Evolutionary conservation across 64 coral and sea anemone species (phyloP).

Genomic region (Trachythela sp.): DNA sequence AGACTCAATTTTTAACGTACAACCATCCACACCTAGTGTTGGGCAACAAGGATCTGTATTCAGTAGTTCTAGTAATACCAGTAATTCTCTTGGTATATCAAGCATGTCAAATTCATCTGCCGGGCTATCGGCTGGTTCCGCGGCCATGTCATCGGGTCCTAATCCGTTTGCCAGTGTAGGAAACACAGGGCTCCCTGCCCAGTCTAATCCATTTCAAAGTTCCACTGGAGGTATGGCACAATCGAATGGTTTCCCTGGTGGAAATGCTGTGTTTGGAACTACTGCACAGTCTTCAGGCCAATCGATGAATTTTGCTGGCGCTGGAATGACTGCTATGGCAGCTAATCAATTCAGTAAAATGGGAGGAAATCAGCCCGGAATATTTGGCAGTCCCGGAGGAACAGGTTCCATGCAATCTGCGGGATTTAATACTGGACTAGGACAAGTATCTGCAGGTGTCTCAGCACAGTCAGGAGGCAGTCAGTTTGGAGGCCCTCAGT

Average conservation of each 20-base stretch:
- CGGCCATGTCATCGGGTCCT: conserved; percentile 69
- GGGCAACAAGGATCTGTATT: not conserved
- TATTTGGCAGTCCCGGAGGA: not conserved
- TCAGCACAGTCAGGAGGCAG: not conserved
- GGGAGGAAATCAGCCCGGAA: conserved; percentile 33
- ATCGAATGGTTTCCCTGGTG: not conserved
- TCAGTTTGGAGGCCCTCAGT: not conserved
- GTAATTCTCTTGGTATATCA: not conserved
- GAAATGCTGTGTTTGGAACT: not conserved
- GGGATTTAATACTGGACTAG: not conserved
- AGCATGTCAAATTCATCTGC: not conserved
- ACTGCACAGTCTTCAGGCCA: conserved; percentile 51
- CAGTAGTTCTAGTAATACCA: not conserved
- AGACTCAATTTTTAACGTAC: conserved; percentile 71
- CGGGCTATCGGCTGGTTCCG: not conserved
- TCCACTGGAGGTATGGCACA: not conserved
- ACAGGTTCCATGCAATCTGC: not conserved
- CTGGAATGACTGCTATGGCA: conserved; percentile 83
- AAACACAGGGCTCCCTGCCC: not conserved
- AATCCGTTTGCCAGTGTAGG: conserved; percentile 79
- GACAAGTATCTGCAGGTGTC: not conserved
- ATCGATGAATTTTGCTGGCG: conserved; percentile 78
- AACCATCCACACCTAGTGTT: not conserved
- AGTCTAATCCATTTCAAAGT: conserved; percentile 14
- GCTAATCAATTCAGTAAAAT: conserved; percentile 86